These are phyloP conservation scores for Augiades crinisus DNA, from an alignment of 2,888 invertebrate genomes.

Conservation along the genomic window DNA sequence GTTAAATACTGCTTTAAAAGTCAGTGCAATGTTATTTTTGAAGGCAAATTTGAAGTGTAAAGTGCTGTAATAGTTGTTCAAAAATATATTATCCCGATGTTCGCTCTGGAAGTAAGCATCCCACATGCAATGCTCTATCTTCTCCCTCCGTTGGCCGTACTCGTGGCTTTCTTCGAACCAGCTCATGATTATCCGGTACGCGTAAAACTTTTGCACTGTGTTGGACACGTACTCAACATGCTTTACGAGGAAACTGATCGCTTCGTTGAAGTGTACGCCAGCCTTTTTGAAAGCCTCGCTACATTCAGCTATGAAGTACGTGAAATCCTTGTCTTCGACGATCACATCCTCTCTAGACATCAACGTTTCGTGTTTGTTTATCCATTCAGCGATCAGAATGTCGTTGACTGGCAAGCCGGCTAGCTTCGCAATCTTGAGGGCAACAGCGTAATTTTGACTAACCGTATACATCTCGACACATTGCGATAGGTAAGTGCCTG, in stretches of 20 bases:
- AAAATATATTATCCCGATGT: slow-evolving; percentile 46
- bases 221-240: slow-evolving; percentile 74
- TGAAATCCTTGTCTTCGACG: slow-evolving; percentile 60
- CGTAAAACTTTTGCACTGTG: slow-evolving; percentile 73
- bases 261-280: slow-evolving; percentile 81
- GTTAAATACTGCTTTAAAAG: no score
- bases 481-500: slow-evolving; percentile 69
- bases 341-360: slow-evolving; percentile 46
- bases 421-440: slow-evolving; percentile 80
- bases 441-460: slow-evolving; percentile 76
- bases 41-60: no score
- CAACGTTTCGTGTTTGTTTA: slow-evolving; percentile 66
- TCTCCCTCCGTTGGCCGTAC: slow-evolving; percentile 60
- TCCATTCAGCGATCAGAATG: slow-evolving; percentile 80
- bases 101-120: slow-evolving; percentile 61
- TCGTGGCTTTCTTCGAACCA: slow-evolving; percentile 71
- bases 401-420: slow-evolving; percentile 71
- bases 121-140: slow-evolving; percentile 75
- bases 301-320: slow-evolving; percentile 81
- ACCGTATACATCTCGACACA: slow-evolving; percentile 78
- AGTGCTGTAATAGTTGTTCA: slow-evolving; percentile 60
- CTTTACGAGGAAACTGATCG: slow-evolving; percentile 83
- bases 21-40: no score
- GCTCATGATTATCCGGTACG: slow-evolving; percentile 68
- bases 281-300: slow-evolving; percentile 83